These are phyloP conservation scores for Heliocidaris erythrogramma DNA, from an alignment of 35 echinoderm and acorn worm species.

Conservation along the genomic window DNA sequence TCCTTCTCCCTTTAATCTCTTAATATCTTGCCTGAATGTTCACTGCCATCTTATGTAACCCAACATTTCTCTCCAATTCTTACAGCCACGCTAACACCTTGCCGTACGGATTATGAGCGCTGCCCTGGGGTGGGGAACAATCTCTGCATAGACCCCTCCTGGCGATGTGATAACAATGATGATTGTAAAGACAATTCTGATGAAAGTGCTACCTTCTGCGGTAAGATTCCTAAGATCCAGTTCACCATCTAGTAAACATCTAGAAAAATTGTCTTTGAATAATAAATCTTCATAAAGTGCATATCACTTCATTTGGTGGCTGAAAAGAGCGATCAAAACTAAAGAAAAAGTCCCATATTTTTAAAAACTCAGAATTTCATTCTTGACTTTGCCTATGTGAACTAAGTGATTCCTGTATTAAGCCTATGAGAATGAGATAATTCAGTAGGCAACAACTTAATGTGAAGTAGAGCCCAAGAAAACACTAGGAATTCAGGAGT, in stretches of 20 bases:
- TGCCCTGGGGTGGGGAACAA: constrained; percentile 59
- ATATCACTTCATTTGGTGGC: not conserved
- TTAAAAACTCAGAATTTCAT: not conserved
- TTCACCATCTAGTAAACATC: not conserved
- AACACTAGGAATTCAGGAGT: too few species aligned
- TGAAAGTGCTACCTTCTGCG: constrained; percentile 54
- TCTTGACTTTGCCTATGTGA: not conserved
- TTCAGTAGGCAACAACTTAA: too few species aligned
- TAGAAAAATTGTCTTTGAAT: not conserved
- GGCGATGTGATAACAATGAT: constrained; percentile 61
- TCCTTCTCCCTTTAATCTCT: too few species aligned
- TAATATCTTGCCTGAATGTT: too few species aligned
- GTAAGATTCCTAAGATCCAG: constrained; percentile 31
- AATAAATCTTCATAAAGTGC: not conserved
- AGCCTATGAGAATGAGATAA: too few species aligned
- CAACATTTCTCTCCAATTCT: not conserved
- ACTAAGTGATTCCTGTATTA: too few species aligned
- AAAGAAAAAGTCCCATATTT: not conserved
- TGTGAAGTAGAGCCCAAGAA: too few species aligned
- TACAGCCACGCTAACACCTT: not conserved
- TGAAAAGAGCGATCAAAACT: not conserved
- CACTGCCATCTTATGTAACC: too few species aligned
- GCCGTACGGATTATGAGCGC: not conserved
- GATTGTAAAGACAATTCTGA: constrained; percentile 67
- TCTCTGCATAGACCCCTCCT: constrained; percentile 58